Conservation (phyloP, 1,140 invertebrate species). For the Zeugodacus cucurbitae region DNA sequence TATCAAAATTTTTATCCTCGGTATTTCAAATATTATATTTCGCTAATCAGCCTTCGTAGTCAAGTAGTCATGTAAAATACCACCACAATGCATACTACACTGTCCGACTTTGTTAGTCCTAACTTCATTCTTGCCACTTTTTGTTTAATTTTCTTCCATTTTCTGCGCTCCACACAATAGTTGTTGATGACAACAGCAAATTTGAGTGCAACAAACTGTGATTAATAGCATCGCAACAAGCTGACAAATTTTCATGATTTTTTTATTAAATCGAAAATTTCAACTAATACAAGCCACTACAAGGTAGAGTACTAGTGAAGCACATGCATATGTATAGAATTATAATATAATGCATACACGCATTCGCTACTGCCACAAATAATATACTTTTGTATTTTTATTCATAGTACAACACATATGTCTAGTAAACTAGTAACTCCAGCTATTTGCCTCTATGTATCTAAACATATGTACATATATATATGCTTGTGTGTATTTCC, state of each 20-base stretch:
- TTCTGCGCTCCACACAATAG: background rate
- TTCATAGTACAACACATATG: background rate
- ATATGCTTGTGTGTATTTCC: slow-evolving; percentile 1
- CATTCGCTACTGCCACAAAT: too few relatives aligned
- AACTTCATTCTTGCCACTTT: too few relatives aligned
- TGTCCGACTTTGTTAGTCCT: too few relatives aligned
- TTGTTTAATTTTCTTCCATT: background rate
- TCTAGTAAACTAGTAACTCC: background rate
- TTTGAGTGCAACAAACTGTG: slow-evolving; percentile 19
- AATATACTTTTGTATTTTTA: background rate
- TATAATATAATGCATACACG: too few relatives aligned
- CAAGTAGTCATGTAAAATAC: too few relatives aligned
- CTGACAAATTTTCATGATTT: slow-evolving; percentile 40
- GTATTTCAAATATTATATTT: too few relatives aligned
- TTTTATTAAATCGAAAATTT: slow-evolving; percentile 23
- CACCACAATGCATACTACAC: too few relatives aligned
- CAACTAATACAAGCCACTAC: background rate
- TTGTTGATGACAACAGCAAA: background rate
- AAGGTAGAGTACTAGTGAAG: background rate
- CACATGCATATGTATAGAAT: background rate
- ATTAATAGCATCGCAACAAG: slow-evolving; percentile 37
- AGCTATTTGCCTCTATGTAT: background rate
- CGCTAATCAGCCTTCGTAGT: too few relatives aligned
- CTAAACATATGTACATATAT: background rate
- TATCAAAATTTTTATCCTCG: too few relatives aligned